A percentile compares a stretch with the other conserved stretches of the same genome.
Conservation (phyloP, 2,113 vertebrate genomes). For the Oryzias melastigma region DNA sequence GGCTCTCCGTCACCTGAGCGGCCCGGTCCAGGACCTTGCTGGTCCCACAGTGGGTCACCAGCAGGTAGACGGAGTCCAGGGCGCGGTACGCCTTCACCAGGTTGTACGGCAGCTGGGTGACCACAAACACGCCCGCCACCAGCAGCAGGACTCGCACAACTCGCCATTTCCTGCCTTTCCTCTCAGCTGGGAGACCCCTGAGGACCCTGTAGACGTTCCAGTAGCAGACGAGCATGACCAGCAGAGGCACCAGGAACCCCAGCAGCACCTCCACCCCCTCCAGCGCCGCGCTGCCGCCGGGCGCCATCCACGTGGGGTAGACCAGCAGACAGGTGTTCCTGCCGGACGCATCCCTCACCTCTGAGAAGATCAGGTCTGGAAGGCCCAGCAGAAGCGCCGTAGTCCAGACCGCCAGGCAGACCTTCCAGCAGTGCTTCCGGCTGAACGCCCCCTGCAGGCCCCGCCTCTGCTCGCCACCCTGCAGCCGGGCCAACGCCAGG, state of each 20-base stretch:
- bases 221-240: constrained; percentile 87
- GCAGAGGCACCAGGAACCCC: constrained; percentile 86
- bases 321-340: constrained; percentile 75
- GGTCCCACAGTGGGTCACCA: constrained; percentile 81
- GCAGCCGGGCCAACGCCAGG: constrained; percentile 62
- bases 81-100: constrained; percentile 82
- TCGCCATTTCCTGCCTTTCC: constrained; percentile 77
- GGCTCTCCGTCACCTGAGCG: constrained; percentile 83
- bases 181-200: constrained; percentile 71
- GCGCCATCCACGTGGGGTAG: constrained; percentile 76
- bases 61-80: constrained; percentile 82
- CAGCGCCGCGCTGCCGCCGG: constrained; percentile 75
- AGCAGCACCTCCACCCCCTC: constrained; percentile 86
- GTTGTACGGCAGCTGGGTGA: constrained; percentile 92
- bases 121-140: constrained; percentile 84
- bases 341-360: constrained; percentile 63
- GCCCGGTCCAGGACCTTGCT: constrained; percentile 85
- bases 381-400: constrained; percentile 80
- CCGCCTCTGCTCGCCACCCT: constrained; percentile 8
- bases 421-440: constrained; percentile 53
- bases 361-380: constrained; percentile 85
- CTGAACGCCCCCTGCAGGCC: constrained; percentile 40
- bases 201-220: constrained; percentile 74
- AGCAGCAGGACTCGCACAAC: constrained; percentile 82
- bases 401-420: constrained; percentile 79